Base-by-base conservation (phyloP, 2,113 vertebrate species). In the Coregonus clupeaformis region DNA sequence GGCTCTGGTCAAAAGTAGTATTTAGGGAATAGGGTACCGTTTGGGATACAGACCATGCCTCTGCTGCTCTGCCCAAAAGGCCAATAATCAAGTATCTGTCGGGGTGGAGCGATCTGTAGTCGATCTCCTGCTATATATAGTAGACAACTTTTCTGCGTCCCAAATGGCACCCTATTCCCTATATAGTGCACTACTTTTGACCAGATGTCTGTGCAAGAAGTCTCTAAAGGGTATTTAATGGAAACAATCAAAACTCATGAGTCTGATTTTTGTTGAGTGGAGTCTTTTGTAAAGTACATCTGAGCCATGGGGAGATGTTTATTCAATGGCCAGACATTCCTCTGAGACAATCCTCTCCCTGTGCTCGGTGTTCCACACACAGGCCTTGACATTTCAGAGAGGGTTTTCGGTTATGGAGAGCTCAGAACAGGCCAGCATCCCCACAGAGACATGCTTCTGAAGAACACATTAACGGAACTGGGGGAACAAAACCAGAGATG, bases 351-450 rank as follows among this genome's bases (percentile, higher is more conserved):
- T 86, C 82, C 71, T 74, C 79, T 70, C 75, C 78, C 82, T 86
- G 82, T 86, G 76, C 79, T 73, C 78, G 0, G 42, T 9, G 12
- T 65, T 59, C 25, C 60, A 29, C 77, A 78, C 24, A 27, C 79
- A 82, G 84, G 80, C 82, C 81, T 85, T 85, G 85, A 89, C 86
- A 84, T 86, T 88, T 89, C 85, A 72, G 72, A 71, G 52, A 0
- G 24, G 5, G 57, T 45, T 25, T 65, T 69, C 57, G 64, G 1
- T 60, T 78, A n/a, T 29, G 25, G 18, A 20, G 30, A 67, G 57
- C 57, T 60, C 57, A 22, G 18, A 55, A 55, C 57, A 60, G 57
- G n/a, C 57, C 57, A 60, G 57, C 16, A 13, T 60, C 6, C n/a
- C 57, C n/a, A 22, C n/a, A 60, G 57, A 60, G 57, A 60, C 5